Evolutionary conservation across 2,888 invertebrate species (phyloP).

Genomic region (Drosophila anomalipes): DNA sequence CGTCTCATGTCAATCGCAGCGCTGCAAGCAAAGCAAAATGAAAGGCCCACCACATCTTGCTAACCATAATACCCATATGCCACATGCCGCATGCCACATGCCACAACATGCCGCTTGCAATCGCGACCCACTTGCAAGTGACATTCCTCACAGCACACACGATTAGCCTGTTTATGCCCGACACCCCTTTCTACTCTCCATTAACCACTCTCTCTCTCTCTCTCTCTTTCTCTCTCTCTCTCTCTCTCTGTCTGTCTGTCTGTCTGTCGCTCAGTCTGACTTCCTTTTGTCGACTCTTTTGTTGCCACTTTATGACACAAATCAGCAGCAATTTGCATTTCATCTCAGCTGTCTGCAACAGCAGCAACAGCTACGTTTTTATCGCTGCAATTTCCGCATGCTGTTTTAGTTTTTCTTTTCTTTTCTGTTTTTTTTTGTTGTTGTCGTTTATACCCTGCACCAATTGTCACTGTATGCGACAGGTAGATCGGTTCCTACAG

Average conservation of each 20-base stretch:
- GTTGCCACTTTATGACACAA: conserved; percentile 57
- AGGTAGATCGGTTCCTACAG: neutral
- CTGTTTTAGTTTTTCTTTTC: conserved; percentile 22
- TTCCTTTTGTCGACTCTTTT: conserved; percentile 40
- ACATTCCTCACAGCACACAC: conserved; percentile 22
- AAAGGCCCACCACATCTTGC: conserved; percentile 10
- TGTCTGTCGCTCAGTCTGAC: conserved; percentile 6
- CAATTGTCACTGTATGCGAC: neutral
- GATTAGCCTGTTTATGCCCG: conserved; percentile 35
- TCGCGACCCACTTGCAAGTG: conserved; percentile 33
- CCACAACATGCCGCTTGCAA: conserved; percentile 4
- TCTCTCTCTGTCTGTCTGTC: neutral
- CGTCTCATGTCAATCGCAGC: conserved; percentile 26
- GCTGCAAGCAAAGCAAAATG: conserved; percentile 10
- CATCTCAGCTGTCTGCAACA: conserved; percentile 33
- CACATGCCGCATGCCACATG: conserved; percentile 1
- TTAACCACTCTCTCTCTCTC: neutral
- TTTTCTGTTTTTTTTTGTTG: neutral
- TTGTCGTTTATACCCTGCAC: neutral
- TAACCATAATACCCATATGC: neutral
- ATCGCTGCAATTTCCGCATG: conserved; percentile 52
- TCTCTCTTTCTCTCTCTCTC: neutral
- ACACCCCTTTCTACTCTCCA: neutral
- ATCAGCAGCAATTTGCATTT: conserved; percentile 68
- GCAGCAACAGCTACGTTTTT: conserved; percentile 29